Base-by-base conservation (phyloP, 2,113 vertebrate species). In the Pedetes capensis region DNA sequence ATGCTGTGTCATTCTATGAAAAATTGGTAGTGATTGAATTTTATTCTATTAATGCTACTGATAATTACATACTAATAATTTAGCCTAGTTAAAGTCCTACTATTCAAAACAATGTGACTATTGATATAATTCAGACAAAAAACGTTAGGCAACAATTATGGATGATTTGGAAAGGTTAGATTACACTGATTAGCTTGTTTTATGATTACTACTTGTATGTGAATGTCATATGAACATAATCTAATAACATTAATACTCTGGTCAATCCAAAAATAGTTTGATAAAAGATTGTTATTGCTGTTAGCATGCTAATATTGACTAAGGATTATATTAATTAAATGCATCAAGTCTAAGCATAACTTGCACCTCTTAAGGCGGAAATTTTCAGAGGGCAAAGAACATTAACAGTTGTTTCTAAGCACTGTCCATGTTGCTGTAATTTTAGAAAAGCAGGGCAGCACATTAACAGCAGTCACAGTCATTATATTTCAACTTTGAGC, bases 391-490 rank as follows among this genome's bases (percentile, higher is more conserved):
- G 84, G 82, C 95, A 98, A 98, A 98, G 98, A 97, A 98, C 93
- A 97, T 98, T 98, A 94, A 72, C 96, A 96, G 82, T 98, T 98
- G 74, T 51, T 83, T 96, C 98, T 96, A 99, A 99, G 98, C 98
- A 97, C 97, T 98, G 85, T 98, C 98, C 82, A 98, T 98, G 98
- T 97, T 98, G 97, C 97, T 96, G 74, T 97, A 98, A 98, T 95
- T 98, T 98, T 98, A 97, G 97, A 98, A 97, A 98, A 78, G 97
- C 97, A 97, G 97, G 98, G 92, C 83, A 97, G 98, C 97, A 98
- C 98, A 98, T 99, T 99, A 98, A 98, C 98, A 98, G 97, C 88
- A 95, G 98, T 98, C 99, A 98, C 98, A 98, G 98, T 98, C 98
- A 98, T 98, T 98, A 98, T 98, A 98, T 98, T 98, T 97, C 96